Base-by-base conservation (phyloP, 2,888 invertebrate genomes). In the Neria commutata region DNA sequence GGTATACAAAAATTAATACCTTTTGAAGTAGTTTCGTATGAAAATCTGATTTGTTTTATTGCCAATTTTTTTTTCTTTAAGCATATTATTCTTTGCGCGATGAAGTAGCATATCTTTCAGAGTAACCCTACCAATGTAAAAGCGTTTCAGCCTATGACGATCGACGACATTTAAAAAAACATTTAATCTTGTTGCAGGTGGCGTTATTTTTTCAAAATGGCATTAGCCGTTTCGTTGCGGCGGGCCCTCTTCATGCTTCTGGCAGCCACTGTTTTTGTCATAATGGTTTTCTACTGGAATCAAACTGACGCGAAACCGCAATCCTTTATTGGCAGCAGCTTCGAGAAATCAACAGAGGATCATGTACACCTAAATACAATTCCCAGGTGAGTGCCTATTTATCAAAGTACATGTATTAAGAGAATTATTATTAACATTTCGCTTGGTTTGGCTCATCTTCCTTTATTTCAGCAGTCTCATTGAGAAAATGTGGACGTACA, bases 401-500 rank as follows among this genome's bases (percentile, higher is more conserved):
- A n/a, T n/a, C n/a, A n/a, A n/a, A n/a, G 26, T 0, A 11, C 21
- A 2, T 19, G n/a, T 29, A 6, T 0, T 2, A 8, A 6, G 14
- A 10, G 17, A 29, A 26, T 51, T 24, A 11, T 23, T 24, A 37
- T 26, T 37, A n/a, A 51, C 8, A 47, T 10, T 47, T 17, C 21
- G 11, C 6, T 19, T 17, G 25, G 21, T 21, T n/a, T 3, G 1
- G n/a, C n/a, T 2, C 14, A 23, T 23, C n/a, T 33, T 1, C 21
- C 1, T 16, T 6, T 8, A 16, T 33, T 19, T 47, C 19, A 34
- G 24, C 55, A 82, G 82, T 66, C 81, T 81, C 54, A 67, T 78
- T 37, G 82, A 82, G 64, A 80, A 78, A 62, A 87, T 89, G 54
- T 92, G 92, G 92, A 89, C 90, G 8, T 92, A 91, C 88, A 84